Base-by-base conservation (phyloP, 2,113 vertebrate genomes). In the Phoxinus phoxinus region DNA sequence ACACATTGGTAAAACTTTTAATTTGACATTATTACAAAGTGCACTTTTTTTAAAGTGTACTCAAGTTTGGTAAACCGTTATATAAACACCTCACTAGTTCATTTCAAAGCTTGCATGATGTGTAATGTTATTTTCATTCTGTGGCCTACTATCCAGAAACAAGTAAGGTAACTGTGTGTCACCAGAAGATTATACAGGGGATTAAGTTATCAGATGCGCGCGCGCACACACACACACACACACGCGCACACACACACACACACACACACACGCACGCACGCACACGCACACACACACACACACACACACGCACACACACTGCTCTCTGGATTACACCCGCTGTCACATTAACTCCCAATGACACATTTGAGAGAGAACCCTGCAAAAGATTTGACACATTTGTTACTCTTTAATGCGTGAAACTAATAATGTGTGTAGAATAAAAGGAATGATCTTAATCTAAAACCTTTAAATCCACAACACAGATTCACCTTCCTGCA, bases 151-250 rank as follows among this genome's bases (percentile, higher is more conserved):
- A 65, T 67, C 15, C 11, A 71, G 41, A 80, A 17, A 46, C 30
- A 3, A 41, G 79, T n/a, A 65, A 71, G 48, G 81, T 58, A 51
- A 53, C 27, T 72, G 27, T 25, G 48, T 58, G 63, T 51, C 48
- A 83, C 21, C 81, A 83, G 81, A 72, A 73, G 81, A 83, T 83
- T 83, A 83, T 72, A 19, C 46, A 73, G 25, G 61, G 79, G 77
- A 86, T 86, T 86, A 86, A 81, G 71, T 48, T 69, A 73, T 84
- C 79, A 84, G 44, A 86, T 12, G 67, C 46, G 76, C 76, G 74
- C 74, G 67, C 61, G 73, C 81, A 81, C 53, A 79, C 65, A 84
- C 56, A 65, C 58, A 81, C 77, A 63, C 77, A 63, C 67, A 61
- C 76, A 81, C 65, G 61, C n/a, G 61, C 48, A 63, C 35, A 56